Conservation (phyloP, 2,113 vertebrate genomes). For the Hydrochoerus hydrochaeris region DNA sequence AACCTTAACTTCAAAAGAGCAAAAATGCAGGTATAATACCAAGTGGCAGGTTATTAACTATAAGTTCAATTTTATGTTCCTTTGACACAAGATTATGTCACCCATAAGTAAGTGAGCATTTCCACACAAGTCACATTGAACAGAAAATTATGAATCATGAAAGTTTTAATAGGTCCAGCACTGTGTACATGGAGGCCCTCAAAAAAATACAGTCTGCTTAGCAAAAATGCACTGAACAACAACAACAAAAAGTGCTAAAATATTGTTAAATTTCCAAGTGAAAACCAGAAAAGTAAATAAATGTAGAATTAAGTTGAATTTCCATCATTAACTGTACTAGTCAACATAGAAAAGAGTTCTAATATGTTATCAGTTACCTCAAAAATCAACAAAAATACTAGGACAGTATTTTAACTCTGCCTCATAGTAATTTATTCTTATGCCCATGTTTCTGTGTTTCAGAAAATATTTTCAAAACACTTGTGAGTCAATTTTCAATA, state of each 20-base stretch:
- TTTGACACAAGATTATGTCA: conserved; percentile 58
- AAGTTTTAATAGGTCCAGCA: neutral
- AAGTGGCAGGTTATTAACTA: conserved; percentile 65
- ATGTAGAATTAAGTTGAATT: neutral
- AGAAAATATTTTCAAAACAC: neutral
- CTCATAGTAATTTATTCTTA: neutral
- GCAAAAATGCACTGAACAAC: conserved; percentile 21
- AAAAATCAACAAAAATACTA: neutral
- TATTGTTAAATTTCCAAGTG: conserved; percentile 54
- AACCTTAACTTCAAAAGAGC: conserved; percentile 60
- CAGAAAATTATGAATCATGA: conserved; percentile 41
- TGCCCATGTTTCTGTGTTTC: neutral
- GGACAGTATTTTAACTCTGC: neutral
- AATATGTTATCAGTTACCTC: neutral
- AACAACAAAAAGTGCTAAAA: conserved; percentile 8
- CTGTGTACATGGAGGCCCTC: neutral
- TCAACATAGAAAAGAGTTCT: neutral
- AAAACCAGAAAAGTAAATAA: conserved; percentile 49
- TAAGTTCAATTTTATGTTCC: conserved; percentile 62
- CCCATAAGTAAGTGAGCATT: conserved; percentile 38
- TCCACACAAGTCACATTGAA: conserved; percentile 16
- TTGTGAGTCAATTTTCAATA: neutral
- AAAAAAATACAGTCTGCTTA: conserved; percentile 51
- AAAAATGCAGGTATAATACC: conserved; percentile 62
- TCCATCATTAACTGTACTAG: neutral